Evolutionary conservation across 2,888 invertebrate species (phyloP), one percentile per base, ranked within the genome.

Genomic region (Caenorhabditis sp.): DNA sequence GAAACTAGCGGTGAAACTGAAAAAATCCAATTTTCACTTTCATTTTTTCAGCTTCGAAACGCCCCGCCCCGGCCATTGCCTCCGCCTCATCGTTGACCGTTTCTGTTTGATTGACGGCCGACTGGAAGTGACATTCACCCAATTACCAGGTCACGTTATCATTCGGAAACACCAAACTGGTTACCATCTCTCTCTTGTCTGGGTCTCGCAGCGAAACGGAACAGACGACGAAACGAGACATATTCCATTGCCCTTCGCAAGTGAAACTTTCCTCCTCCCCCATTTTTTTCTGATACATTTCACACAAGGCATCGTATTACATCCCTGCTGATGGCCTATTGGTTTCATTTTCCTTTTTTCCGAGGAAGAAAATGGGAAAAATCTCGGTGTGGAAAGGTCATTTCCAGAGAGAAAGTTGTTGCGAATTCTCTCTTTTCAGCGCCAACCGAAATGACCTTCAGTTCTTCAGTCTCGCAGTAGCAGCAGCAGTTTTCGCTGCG

Each of bases 131-230:
- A 64, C 72, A 72, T 44, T 72, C 64, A 72, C 72, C 64, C 64
- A 72, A 64, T 72, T 72, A 72, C 72, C 64, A 72, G 64, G 72
- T 64, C 56, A 64, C 56, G 72, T 72, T 72, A 72, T 72, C 72
- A 72, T 72, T 55, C 64, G 47, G 18, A 71, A 37, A 56, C 60
- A 40, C 58, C 44, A 71, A 71, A 71, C 71, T 71, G 71, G 71
- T 71, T 71, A 20, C 40, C 71, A 62, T 53, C 8, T 22, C 24
- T 32, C 51, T 13, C 28, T 28, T 32, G 13, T 22, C 18, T 50
- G 35, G 26, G 26, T 35, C 67, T 44, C 56, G 13, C 11, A 26
- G 28, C n/a, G n/a, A n/a, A n/a, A n/a, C n/a, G n/a, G n/a, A n/a
- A n/a, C n/a, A n/a, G n/a, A n/a, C n/a, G n/a, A n/a, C n/a, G n/a